Evolutionary conservation across 1,140 invertebrate genomes (phyloP).

Genomic region (Neuroterus valhalla): DNA sequence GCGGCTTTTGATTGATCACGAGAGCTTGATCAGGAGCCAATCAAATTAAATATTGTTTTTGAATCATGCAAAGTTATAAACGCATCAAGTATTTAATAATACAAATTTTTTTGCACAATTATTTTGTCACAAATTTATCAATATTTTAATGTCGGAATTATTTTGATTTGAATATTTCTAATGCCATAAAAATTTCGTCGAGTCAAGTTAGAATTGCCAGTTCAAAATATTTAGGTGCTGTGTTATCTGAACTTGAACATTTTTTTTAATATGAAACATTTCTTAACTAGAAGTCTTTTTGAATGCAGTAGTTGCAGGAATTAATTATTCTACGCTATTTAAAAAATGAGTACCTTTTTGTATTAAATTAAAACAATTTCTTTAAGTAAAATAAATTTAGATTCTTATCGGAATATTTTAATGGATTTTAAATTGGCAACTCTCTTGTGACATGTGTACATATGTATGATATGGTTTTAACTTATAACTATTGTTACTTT

Average conservation of each 20-base stretch:
- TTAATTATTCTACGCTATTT: too few relatives aligned
- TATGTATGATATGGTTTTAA: slow-evolving; percentile 71
- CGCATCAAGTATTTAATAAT: background rate
- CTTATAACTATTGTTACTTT: slow-evolving; percentile 72
- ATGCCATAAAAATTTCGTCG: too few relatives aligned
- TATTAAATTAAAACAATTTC: too few relatives aligned
- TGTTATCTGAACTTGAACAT: slow-evolving; percentile 34
- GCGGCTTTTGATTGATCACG: background rate
- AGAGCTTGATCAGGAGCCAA: background rate
- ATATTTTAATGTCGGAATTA: too few relatives aligned
- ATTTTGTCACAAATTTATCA: too few relatives aligned
- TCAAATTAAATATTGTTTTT: background rate
- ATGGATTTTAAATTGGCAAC: slow-evolving; percentile 15
- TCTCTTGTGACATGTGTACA: slow-evolving; percentile 56
- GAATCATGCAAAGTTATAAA: background rate
- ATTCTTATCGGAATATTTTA: too few relatives aligned
- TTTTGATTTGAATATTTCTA: too few relatives aligned
- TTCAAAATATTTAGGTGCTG: slow-evolving; percentile 35
- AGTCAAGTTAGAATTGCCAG: too few relatives aligned
- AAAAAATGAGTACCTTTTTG: too few relatives aligned
- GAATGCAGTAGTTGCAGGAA: too few relatives aligned
- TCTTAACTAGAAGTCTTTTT: too few relatives aligned
- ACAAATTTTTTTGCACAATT: background rate
- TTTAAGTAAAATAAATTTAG: too few relatives aligned
- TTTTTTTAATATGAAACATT: slow-evolving; percentile 14